These are phyloP conservation scores for Cryptoblepharus egeriae DNA, from an alignment of 2,797 vertebrate genomes.

Conservation along the genomic window DNA sequence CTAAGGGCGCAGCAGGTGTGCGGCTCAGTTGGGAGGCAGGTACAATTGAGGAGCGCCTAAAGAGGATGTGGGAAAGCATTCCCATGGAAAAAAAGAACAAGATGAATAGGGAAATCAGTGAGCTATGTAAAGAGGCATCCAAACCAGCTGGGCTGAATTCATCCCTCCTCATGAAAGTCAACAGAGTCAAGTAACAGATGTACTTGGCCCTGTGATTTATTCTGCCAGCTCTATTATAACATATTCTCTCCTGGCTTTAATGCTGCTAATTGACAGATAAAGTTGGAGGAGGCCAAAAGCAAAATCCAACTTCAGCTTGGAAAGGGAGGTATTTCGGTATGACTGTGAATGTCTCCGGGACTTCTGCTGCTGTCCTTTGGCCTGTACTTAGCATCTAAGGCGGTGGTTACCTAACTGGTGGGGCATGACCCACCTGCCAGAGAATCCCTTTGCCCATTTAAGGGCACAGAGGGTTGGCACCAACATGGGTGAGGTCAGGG, in stretches of 20 bases:
- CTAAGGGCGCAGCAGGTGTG: neutral
- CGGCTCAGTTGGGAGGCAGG: conserved; percentile 14
- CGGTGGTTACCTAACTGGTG: too few species aligned
- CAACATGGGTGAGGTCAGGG: too few species aligned
- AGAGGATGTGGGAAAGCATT: fast-evolving
- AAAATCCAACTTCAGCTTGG: neutral
- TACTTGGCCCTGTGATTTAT: conserved; percentile 1
- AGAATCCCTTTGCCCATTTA: too few species aligned
- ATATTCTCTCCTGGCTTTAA: neutral
- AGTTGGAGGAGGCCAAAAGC: neutral
- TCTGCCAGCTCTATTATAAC: fast-evolving
- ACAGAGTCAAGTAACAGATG: neutral
- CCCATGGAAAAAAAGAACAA: neutral
- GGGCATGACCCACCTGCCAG: too few species aligned
- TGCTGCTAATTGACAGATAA: neutral
- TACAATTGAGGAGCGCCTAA: neutral
- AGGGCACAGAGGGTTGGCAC: too few species aligned
- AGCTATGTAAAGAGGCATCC: fast-evolving
- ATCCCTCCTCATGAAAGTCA: fast-evolving
- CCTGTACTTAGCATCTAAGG: neutral
- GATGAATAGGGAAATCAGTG: neutral
- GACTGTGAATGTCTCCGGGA: neutral
- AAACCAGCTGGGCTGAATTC: conserved; percentile 28
- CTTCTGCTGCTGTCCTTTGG: neutral
- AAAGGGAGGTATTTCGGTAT: neutral